phyloP scores from a whole-genome alignment of 2,797 vertebrate genomes.

The Urophycis tenuis region DNA sequence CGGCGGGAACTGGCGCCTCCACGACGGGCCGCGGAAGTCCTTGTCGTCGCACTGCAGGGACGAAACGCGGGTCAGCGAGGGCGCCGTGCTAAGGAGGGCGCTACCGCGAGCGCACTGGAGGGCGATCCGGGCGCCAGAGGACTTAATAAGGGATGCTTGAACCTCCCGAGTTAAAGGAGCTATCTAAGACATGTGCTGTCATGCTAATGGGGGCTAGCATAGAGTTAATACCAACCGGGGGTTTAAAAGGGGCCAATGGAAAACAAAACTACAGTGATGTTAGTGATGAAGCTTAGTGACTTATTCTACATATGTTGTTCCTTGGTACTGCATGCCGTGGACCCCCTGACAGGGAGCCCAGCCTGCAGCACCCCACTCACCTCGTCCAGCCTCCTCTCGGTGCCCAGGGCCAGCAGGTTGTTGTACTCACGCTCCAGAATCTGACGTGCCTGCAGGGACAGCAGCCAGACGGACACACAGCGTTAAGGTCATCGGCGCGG shows the following conservation, averaged over 20 bases:
- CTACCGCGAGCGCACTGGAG: no score
- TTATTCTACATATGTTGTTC: not conserved
- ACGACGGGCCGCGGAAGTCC: constrained; percentile 88
- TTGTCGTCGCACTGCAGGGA: constrained; percentile 75
- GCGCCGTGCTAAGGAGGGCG: no score
- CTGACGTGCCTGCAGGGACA: constrained; percentile 83
- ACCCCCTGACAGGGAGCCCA: constrained; percentile 31
- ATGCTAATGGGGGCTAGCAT: not conserved
- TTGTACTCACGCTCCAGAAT: constrained; percentile 99
- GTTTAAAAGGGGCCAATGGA: not conserved
- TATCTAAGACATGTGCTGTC: no score
- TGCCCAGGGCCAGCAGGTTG: constrained; percentile 95
- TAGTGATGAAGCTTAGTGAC: no score
- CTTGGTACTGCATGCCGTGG: not conserved
- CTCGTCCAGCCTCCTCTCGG: constrained; percentile 95
- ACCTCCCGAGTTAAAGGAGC: no score
- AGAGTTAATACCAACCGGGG: not conserved
- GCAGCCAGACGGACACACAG: not conserved
- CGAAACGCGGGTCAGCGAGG: not conserved
- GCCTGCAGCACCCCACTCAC: constrained; percentile 62
- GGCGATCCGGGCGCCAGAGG: no score
- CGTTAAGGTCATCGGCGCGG: not conserved
- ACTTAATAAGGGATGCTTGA: not conserved
- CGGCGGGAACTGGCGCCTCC: constrained; percentile 93
- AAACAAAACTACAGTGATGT: not conserved